Evolutionary conservation across 2,797 vertebrate species (phyloP).

Genomic region (Scyliorhinus canicula): DNA sequence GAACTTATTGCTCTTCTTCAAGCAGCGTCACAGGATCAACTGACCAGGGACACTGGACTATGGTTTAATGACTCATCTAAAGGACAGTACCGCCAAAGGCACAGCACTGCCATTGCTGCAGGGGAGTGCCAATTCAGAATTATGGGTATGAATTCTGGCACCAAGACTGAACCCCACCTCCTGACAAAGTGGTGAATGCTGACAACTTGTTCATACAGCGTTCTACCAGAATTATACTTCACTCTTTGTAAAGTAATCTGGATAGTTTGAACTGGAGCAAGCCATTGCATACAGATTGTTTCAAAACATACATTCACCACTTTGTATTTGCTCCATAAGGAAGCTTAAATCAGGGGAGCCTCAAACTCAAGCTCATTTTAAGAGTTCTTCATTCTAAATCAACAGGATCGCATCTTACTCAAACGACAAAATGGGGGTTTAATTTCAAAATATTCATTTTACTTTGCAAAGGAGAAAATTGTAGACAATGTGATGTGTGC

Average conservation of each 20-base stretch:
- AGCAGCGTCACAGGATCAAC: background rate
- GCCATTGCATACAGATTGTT: background rate
- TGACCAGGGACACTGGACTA: background rate
- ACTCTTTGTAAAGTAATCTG: background rate
- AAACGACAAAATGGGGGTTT: background rate
- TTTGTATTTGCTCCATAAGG: background rate
- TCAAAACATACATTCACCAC: background rate
- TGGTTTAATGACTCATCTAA: background rate
- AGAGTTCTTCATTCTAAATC: background rate
- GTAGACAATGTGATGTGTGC: too few species aligned
- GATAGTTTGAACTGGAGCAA: background rate
- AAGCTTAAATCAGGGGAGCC: background rate
- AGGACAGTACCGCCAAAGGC: background rate
- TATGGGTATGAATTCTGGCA: background rate
- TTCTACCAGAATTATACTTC: background rate
- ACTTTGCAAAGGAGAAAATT: background rate
- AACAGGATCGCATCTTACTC: background rate
- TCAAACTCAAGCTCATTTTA: background rate
- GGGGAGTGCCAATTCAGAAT: background rate
- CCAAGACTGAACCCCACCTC: background rate
- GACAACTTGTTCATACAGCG: background rate
- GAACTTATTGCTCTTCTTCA: background rate
- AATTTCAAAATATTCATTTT: slow-evolving; percentile 29
- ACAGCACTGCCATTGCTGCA: background rate
- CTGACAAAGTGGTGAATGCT: background rate